Percentiles rank a stretch among this genome's conserved stretches.
These are phyloP conservation scores for Drosophila murphyi DNA, from an alignment of 1,140 invertebrate species.

Conservation along the genomic window DNA sequence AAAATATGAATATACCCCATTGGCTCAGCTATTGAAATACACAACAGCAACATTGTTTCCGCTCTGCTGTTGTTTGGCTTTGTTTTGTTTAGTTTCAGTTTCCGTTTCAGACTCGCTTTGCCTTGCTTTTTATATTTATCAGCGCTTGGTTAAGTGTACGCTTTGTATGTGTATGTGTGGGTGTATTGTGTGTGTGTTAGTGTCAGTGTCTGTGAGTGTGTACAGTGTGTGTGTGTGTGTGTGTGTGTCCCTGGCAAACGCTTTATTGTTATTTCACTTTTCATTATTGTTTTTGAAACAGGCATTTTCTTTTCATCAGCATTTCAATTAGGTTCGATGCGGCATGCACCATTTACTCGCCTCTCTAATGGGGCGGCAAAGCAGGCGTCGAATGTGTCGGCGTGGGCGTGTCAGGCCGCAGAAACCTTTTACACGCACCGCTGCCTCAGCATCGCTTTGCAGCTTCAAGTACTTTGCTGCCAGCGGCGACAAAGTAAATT, in stretches of 20 bases:
- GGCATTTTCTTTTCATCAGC: conserved; percentile 78
- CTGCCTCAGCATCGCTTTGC: conserved; percentile 43
- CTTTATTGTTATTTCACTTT: conserved; percentile 76
- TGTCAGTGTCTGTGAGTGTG: not conserved
- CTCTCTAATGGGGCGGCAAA: conserved; percentile 20
- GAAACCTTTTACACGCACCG: conserved; percentile 74
- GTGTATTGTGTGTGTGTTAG: not conserved
- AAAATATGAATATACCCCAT: not conserved
- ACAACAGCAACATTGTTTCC: conserved; percentile 68
- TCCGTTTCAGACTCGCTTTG: conserved; percentile 43
- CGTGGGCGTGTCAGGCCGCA: conserved; percentile 41
- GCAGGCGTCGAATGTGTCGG: conserved; percentile 27
- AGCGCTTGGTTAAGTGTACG: conserved; percentile 40
- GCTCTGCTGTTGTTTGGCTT: conserved; percentile 50
- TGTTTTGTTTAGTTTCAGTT: conserved; percentile 64
- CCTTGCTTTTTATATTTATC: conserved; percentile 47
- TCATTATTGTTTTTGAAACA: conserved; percentile 79
- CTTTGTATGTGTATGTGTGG: conserved; percentile 7
- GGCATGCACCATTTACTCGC: conserved; percentile 56
- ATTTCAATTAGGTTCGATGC: conserved; percentile 74
- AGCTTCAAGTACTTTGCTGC: conserved; percentile 63
- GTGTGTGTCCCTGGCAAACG: conserved; percentile 50
- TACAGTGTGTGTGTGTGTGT: conserved; percentile 18
- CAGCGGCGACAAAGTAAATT: conserved; percentile 80
- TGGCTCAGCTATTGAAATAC: conserved; percentile 16